Base-by-base conservation (phyloP, 2,113 vertebrate species). In the Dipodomys merriami region DNA sequence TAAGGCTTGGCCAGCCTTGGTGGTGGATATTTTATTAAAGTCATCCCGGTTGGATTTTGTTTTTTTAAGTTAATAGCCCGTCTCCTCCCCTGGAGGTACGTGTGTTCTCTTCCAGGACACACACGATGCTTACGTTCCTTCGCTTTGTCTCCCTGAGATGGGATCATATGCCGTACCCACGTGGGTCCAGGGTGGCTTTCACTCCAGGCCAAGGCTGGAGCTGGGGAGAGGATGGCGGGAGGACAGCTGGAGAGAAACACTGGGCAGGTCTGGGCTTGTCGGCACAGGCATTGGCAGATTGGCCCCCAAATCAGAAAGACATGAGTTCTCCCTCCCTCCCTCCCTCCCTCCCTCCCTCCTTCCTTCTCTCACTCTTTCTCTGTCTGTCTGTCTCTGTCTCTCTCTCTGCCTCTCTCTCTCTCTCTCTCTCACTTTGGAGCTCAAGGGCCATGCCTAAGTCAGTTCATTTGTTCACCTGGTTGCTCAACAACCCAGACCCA, bases 1-100 rank as follows among this genome's bases (percentile, higher is more conserved):
- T 67, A 78, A 91, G 60, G 92, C 86, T 57, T 39, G 29, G 35
- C 79, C 78, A 84, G 86, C 89, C 19, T 93, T 46, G 15, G 23
- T 79, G 53, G 20, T 87, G 64, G 60, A 27, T 81, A 39, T 92
- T 96, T 92, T 87, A 82, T 92, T 95, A 30, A 76, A 76, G 30
- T 62, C 30, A 44, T 83, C 33, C 53, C 65, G 67, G 94, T 86
- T 96, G 72, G 20, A 69, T 23, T 23, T 64, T 64, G 12, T 57
- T 57, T 86, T 95, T 84, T 60, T 7, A 83, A 46, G 90, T 91
- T 68, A 87, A 88, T 87, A 85, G 20, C 88, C 33, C 1, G 35
- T 64, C 83, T 89, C 20, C 23, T 94, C 19, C 53, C 89, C 88
- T 95, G 69, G 53, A 95, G 27, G 27, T 72, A 6, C 39, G 11